Evolutionary conservation across 1,140 invertebrate genomes (phyloP).

Genomic region (Brachionus manjavacas): DNA sequence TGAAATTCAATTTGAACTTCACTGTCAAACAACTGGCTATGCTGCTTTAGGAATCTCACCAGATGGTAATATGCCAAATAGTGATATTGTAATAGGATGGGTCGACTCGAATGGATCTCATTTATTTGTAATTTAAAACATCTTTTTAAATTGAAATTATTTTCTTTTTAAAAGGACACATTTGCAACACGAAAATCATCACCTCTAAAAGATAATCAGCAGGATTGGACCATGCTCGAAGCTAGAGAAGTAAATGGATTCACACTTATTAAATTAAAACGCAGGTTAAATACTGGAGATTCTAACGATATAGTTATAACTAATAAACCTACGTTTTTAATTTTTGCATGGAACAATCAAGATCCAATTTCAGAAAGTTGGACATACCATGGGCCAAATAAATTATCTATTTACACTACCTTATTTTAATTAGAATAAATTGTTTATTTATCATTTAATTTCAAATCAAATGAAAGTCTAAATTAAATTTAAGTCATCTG

Average conservation of each 20-base stretch:
- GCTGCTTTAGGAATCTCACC: conserved; percentile 73
- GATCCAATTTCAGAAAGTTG: conserved; percentile 10
- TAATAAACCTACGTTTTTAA: not conserved
- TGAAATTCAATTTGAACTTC: conserved; percentile 13
- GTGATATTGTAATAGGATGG: conserved; percentile 67
- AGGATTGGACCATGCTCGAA: conserved; percentile 25
- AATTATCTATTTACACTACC: not conserved
- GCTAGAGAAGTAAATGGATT: conserved; percentile 17
- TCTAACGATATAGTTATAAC: not conserved
- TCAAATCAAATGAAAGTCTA: too few relatives aligned
- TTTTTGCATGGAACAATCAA: conserved; percentile 35
- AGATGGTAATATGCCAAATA: conserved; percentile 70
- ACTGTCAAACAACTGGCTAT: conserved; percentile 66
- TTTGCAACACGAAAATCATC: not conserved
- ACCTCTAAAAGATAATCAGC: not conserved
- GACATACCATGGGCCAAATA: conserved; percentile 36
- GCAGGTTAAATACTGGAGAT: conserved; percentile 17
- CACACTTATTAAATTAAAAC: conserved; percentile 11
- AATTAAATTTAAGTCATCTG: too few relatives aligned
- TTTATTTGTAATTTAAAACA: not conserved
- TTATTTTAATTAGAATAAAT: too few relatives aligned
- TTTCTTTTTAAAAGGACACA: not conserved
- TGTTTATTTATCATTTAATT: too few relatives aligned
- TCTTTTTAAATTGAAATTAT: not conserved
- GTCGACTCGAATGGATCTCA: not conserved